A percentile compares a stretch with the other conserved stretches of the same genome.
Evolutionary conservation across 2,888 invertebrate genomes (phyloP).

Genomic region (Campopleginae sp.): DNA sequence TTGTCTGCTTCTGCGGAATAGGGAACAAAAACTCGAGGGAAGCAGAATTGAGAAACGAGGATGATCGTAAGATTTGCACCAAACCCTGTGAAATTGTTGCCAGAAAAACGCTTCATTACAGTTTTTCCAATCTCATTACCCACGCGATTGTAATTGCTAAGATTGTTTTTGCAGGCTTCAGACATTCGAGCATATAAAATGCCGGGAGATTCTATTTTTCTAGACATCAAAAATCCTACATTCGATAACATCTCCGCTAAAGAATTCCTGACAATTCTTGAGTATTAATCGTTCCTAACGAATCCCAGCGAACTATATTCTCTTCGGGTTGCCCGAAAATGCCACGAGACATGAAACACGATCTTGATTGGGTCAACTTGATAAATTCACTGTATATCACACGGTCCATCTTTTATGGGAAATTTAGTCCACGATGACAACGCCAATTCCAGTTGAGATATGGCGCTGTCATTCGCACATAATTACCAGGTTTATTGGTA

Average conservation of each 20-base stretch:
- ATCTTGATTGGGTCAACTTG: neutral
- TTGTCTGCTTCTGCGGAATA: constrained; percentile 7
- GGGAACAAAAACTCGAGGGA: neutral
- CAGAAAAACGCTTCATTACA: neutral
- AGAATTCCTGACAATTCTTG: neutral
- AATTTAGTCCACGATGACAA: constrained; percentile 29
- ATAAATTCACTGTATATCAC: neutral
- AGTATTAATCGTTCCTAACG: neutral
- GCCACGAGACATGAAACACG: neutral
- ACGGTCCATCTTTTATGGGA: neutral
- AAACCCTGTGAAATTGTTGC: neutral
- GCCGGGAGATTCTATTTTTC: neutral
- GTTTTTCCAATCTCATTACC: neutral
- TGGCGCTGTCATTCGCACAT: constrained; percentile 14
- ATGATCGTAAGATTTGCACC: constrained; percentile 1
- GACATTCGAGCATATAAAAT: neutral
- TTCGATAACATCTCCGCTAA: neutral
- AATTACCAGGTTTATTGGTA: constrained; percentile 27
- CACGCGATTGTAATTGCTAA: neutral
- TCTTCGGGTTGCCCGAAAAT: neutral
- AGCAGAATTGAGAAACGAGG: neutral
- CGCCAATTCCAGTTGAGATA: constrained; percentile 16
- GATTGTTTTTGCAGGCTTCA: neutral
- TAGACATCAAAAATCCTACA: neutral
- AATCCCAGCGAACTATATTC: neutral